Evolutionary conservation across 2,888 invertebrate species (phyloP), one percentile per base, ranked within the genome.

Genomic region (Lasioglossum vierecki): DNA sequence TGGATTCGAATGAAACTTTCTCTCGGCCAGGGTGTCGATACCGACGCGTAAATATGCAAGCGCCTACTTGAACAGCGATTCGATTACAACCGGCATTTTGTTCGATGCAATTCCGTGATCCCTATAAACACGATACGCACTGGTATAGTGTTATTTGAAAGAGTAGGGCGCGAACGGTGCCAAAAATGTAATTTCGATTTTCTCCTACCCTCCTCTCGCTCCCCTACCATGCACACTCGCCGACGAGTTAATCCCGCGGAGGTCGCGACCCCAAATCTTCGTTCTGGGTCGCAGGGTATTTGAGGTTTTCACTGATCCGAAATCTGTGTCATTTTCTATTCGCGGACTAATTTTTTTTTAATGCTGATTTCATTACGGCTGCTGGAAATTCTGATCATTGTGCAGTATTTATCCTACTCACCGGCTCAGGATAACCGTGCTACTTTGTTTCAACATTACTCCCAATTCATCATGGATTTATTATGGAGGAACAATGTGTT

Each of bases 31-130:
- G 71, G 75, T 75, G 84, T 76, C 49, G 79, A 83, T 83, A 46
- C 30, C 30, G 35, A 41, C 39, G 57, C 77, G 75, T 78, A 77
- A 84, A 85, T 84, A 84, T 84, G 76, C 77, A 84, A 71, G 30
- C 74, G 53, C 49, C 84, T 80, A 75, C 84, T 80, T 80, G 80
- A 80, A 84, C 75, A 80, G 71, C 74, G 80, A 77, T 85, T 85
- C 80, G 77, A 80, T 85, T 84, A 84, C 75, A 30, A 53, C 30
- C 57, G 84, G 57, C 57, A 80, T 85, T 84, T 80, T 72, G 46
- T 53, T 44, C 49, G 63, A 26, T 49, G 49, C 74, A 46, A 70
- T 79, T 66, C 53, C 41, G 6, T 8, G 49, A 39, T 63, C 49
- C 60, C 44, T 73, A 76, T 71, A 66, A 63, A 26, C 39, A 53